Conservation (phyloP, 2,113 vertebrate genomes). For the human region GRCh38 chr1:2952001-2952500, state of each 20-base stretch:
- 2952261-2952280: not conserved
- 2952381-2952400: not conserved
- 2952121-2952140: fast-evolving
- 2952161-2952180: fast-evolving
- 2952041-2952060: not conserved
- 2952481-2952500: not conserved
- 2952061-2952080: not conserved
- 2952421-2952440: not conserved
- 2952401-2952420: conserved; percentile 27
- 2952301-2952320: not conserved
- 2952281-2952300: not conserved
- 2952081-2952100: not conserved
- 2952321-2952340: not conserved
- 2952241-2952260: too few species aligned
- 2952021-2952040: fast-evolving
- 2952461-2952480: not conserved
- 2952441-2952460: not conserved
- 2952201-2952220: not conserved
- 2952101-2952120: not conserved
- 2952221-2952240: not conserved
- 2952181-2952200: not conserved
- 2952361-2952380: not conserved
- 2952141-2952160: not conserved
- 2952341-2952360: not conserved
- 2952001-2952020: not conserved